phyloP scores from a whole-genome alignment of 30 jellyfish, hydroid and myxozoan species.

The Aurelia coerulea region DNA sequence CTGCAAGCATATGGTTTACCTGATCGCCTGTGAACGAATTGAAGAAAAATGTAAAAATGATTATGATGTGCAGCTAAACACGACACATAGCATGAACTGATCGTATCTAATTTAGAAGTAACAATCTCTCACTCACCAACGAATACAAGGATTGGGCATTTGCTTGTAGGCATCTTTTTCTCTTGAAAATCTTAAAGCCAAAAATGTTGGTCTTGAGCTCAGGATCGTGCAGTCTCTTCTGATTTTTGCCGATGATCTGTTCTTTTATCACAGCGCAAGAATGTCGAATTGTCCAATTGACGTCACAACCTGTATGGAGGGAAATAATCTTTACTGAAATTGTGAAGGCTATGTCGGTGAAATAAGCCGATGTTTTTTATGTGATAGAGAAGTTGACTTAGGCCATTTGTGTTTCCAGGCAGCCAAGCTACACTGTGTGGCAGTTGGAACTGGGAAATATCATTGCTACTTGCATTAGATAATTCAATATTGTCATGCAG shows the following conservation, averaged over 20 bases:
- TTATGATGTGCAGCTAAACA: not conserved
- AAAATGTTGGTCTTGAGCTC: slow-evolving; percentile 14
- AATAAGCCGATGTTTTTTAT: slow-evolving; percentile 20
- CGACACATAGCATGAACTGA: not conserved
- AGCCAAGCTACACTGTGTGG: not conserved
- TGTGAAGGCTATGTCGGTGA: not conserved
- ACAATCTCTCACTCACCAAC: too few species aligned
- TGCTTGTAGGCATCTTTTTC: not conserved
- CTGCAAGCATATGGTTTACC: too few species aligned
- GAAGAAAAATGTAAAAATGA: too few species aligned
- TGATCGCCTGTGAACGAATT: too few species aligned
- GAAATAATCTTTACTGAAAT: slow-evolving; percentile 7
- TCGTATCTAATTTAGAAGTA: too few species aligned
- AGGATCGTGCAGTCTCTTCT: slow-evolving; percentile 51
- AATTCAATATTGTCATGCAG: too few species aligned
- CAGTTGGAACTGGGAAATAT: not conserved
- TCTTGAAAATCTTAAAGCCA: not conserved
- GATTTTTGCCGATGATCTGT: slow-evolving; percentile 30
- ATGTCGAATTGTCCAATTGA: slow-evolving; percentile 58
- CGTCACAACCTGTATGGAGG: slow-evolving; percentile 67
- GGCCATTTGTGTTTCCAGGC: too few species aligned
- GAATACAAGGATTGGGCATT: too few species aligned
- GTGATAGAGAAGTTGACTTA: slow-evolving; percentile 7
- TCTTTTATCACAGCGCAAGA: slow-evolving; percentile 64
- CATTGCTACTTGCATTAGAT: too few species aligned